These are phyloP conservation scores for Muscicapa adusta DNA, from an alignment of 2,113 vertebrate genomes.

Conservation along the genomic window DNA sequence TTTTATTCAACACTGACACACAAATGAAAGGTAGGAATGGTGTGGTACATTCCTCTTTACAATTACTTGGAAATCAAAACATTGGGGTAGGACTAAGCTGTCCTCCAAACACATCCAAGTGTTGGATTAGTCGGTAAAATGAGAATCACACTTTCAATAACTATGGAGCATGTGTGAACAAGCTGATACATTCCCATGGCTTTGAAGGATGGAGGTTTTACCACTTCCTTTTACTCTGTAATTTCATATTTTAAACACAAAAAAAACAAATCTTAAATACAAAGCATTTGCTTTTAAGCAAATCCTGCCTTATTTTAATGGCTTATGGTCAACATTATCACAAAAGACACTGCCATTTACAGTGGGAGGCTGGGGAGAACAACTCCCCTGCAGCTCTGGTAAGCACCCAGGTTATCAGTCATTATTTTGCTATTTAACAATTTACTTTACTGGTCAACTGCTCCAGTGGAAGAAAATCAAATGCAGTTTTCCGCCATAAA, in stretches of 20 bases:
- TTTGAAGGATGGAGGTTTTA: constrained; percentile 62
- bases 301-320: constrained; percentile 66
- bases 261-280: constrained; percentile 66
- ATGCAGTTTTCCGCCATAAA: neutral
- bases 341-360: constrained; percentile 2
- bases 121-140: constrained; percentile 71
- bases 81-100: constrained; percentile 53
- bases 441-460: neutral
- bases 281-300: constrained; percentile 73
- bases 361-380: neutral
- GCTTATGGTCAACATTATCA: constrained; percentile 34
- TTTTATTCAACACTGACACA: neutral
- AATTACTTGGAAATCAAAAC: constrained; percentile 64
- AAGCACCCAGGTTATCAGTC: neutral
- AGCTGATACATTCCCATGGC: constrained; percentile 48
- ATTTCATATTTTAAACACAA: constrained; percentile 73
- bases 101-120: constrained; percentile 61
- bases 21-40: constrained; percentile 15
- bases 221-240: constrained; percentile 72
- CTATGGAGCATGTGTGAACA: constrained; percentile 69
- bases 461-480: neutral
- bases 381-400: neutral
- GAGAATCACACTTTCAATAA: constrained; percentile 69
- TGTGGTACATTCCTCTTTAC: neutral
- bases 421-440: neutral